Evolutionary conservation across 2,797 vertebrate genomes (phyloP).

Genomic region (Helostoma temminkii): DNA sequence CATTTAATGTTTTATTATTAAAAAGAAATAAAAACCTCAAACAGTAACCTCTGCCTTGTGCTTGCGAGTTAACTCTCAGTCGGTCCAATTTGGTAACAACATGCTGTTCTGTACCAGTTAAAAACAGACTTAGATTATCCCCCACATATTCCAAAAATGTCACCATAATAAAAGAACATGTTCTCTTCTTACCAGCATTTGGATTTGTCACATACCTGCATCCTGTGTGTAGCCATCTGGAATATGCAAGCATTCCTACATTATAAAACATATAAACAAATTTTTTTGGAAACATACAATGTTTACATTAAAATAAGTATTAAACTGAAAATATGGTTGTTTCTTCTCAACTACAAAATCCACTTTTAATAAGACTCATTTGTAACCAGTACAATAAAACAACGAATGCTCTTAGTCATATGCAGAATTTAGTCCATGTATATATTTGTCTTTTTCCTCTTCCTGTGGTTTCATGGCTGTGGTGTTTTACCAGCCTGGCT

Average conservation of each 20-base stretch:
- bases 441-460: conserved; percentile 34
- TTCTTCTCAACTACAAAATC: conserved; percentile 63
- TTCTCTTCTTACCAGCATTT: conserved; percentile 53
- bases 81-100: conserved; percentile 29
- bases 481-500: conserved; percentile 34
- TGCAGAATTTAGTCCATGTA: conserved; percentile 68
- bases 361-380: conserved; percentile 75
- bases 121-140: conserved; percentile 36
- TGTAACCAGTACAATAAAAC: conserved; percentile 83
- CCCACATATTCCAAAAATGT: conserved; percentile 19
- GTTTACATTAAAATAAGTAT: conserved; percentile 71
- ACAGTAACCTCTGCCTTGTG: conserved; percentile 64
- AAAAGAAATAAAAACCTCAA: conserved; percentile 81
- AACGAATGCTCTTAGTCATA: conserved; percentile 72
- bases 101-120: conserved; percentile 12
- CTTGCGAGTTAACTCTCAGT: conserved; percentile 42
- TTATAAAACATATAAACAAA: conserved; percentile 67
- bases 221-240: conserved; percentile 62
- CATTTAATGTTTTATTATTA: conserved; percentile 84
- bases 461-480: conserved; percentile 33
- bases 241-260: conserved; percentile 70
- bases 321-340: conserved; percentile 36
- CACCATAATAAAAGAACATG: conserved; percentile 45
- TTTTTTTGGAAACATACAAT: conserved; percentile 66
- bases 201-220: conserved; percentile 61